Conservation (phyloP, 2,797 vertebrate genomes). For the Pogonophryne albipinna region DNA sequence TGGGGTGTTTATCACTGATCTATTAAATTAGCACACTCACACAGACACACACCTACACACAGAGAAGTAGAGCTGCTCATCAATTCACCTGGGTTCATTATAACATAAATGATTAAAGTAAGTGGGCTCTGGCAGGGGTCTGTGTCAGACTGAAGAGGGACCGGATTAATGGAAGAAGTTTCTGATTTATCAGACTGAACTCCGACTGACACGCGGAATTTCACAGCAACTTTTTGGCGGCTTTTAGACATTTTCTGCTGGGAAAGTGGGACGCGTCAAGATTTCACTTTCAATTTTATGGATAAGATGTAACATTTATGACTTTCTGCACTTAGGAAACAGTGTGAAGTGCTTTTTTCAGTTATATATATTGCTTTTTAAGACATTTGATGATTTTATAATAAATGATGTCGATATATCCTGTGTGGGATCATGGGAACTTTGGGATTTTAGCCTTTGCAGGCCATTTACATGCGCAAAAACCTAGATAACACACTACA, state of each 20-base stretch:
- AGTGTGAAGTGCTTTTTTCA: neutral
- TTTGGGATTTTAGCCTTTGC: too few species aligned
- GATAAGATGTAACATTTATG: conserved; percentile 1
- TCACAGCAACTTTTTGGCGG: conserved; percentile 6
- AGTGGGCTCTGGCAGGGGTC: conserved; percentile 31
- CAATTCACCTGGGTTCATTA: conserved; percentile 66
- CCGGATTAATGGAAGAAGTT: conserved; percentile 29
- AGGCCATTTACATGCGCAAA: too few species aligned
- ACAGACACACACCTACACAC: neutral
- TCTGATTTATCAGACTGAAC: conserved; percentile 22
- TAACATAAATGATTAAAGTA: conserved; percentile 74
- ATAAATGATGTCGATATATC: neutral
- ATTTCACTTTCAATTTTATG: conserved; percentile 19
- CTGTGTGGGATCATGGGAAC: neutral
- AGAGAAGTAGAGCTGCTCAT: conserved; percentile 55
- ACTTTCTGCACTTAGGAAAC: neutral
- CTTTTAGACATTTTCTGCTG: conserved; percentile 7
- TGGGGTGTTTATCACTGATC: conserved; percentile 51
- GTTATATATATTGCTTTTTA: neutral
- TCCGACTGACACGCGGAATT: neutral
- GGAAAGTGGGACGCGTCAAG: neutral
- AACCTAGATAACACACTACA: too few species aligned
- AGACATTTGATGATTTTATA: neutral
- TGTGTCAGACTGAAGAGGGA: conserved; percentile 34
- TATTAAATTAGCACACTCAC: conserved; percentile 49